These are phyloP conservation scores for Empis stercorea DNA, from an alignment of 2,888 invertebrate genomes.

Conservation along the genomic window DNA sequence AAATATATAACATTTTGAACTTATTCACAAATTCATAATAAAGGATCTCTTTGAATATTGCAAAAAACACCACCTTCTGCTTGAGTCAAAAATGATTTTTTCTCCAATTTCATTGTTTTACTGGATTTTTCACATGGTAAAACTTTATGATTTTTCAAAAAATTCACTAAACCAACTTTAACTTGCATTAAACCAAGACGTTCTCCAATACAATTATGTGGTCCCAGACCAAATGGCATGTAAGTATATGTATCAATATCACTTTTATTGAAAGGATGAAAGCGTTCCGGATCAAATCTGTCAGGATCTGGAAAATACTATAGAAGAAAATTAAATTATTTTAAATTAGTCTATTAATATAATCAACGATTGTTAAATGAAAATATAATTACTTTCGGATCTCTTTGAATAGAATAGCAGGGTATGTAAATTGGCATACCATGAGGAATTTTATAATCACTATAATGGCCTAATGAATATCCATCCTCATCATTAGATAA, in stretches of 20 bases:
- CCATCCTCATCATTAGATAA: conserved; percentile 8
- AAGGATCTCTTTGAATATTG: conserved; percentile 7
- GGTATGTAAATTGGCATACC: conserved; percentile 17
- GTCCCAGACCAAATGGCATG: conserved; percentile 20
- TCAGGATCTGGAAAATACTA: conserved; percentile 18
- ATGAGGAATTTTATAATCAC: conserved; percentile 14
- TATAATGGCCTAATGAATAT: conserved; percentile 13
- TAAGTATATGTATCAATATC: conserved; percentile 15
- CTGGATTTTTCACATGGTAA: conserved; percentile 22
- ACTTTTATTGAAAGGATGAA: conserved; percentile 17
- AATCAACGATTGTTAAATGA: too few relatives aligned
- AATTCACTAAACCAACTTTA: conserved; percentile 31
- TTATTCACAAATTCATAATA: neutral
- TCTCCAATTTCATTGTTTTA: conserved; percentile 21
- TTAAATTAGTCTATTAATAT: too few relatives aligned
- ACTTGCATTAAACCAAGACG: conserved; percentile 31
- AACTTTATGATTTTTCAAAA: conserved; percentile 30
- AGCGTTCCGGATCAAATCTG: conserved; percentile 20
- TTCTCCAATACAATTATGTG: conserved; percentile 29
- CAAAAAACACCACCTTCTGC: conserved; percentile 30
- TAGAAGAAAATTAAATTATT: neutral
- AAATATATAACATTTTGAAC: too few relatives aligned
- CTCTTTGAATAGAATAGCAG: conserved; percentile 14
- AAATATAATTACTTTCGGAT: conserved; percentile 13
- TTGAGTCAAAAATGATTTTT: conserved; percentile 29